Evolutionary conservation across 2,888 invertebrate genomes (phyloP).

Genomic region (Euzetes globulus): DNA sequence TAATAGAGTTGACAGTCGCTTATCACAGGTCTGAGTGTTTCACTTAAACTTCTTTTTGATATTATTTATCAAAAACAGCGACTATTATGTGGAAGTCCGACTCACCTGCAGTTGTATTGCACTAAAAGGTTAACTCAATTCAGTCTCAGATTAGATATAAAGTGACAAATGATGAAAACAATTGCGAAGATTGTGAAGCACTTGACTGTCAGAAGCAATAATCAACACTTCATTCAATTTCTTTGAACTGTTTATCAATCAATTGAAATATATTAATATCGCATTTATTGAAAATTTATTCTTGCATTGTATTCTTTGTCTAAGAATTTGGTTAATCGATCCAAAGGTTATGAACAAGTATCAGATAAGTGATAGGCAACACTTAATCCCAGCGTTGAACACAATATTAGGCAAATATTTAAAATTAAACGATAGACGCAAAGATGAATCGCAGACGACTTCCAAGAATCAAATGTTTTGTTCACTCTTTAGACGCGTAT

Average conservation of each 20-base stretch:
- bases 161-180: neutral
- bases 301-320: neutral
- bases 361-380: neutral
- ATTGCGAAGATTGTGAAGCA: neutral
- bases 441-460: neutral
- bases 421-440: neutral
- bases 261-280: neutral
- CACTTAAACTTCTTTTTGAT: too few species aligned
- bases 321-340: neutral
- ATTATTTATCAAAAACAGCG: neutral
- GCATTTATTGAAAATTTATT: neutral
- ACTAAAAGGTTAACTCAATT: neutral
- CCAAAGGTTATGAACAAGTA: neutral
- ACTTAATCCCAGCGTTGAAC: neutral
- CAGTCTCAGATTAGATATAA: neutral
- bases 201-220: neutral
- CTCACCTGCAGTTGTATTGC: neutral
- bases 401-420: neutral
- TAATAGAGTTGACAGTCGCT: too few species aligned
- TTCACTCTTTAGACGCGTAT: constrained; percentile 5
- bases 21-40: too few species aligned
- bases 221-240: neutral
- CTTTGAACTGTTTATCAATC: neutral
- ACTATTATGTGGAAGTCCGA: neutral
- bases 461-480: neutral